These are phyloP conservation scores for Chrysemys picta DNA, from an alignment of 2,113 vertebrate species.

Conservation along the genomic window DNA sequence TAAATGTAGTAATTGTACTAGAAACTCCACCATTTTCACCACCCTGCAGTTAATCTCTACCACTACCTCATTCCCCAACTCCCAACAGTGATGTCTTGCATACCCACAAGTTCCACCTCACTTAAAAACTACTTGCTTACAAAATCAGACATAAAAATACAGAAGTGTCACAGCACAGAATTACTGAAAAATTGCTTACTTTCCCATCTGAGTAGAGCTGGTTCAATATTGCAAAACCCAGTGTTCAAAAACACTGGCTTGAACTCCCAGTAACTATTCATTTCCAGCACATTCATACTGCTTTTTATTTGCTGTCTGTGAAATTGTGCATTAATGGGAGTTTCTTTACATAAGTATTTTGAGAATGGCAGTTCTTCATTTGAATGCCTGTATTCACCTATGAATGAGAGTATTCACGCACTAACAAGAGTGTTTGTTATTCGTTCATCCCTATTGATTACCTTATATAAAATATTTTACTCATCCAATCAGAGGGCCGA, in stretches of 20 bases:
- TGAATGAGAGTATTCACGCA: not conserved
- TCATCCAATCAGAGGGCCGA: not conserved
- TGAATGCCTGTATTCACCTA: not conserved
- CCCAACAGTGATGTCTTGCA: not conserved
- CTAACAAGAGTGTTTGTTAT: not conserved
- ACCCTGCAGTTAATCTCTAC: not conserved
- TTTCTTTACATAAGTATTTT: not conserved
- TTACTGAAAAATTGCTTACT: too few relatives aligned
- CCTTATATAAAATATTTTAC: not conserved
- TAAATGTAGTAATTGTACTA: not conserved
- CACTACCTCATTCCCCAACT: not conserved
- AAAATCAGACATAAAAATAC: too few relatives aligned
- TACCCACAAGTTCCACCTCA: too few relatives aligned
- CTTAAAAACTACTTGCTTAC: too few relatives aligned
- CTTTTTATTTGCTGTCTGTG: not conserved
- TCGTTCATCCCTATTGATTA: not conserved
- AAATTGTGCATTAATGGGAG: rapidly evolving
- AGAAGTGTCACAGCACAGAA: too few relatives aligned
- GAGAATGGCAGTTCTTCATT: not conserved
- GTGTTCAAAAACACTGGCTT: too few relatives aligned
- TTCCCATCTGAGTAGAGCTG: not conserved
- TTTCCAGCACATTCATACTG: not conserved
- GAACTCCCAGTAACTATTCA: rapidly evolving
- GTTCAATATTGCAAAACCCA: rapidly evolving
- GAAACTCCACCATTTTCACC: not conserved